A percentile compares a stretch with the other conserved stretches of the same genome.
These are phyloP conservation scores for Urophycis tenuis DNA, from an alignment of 2,797 vertebrate species.

Conservation along the genomic window DNA sequence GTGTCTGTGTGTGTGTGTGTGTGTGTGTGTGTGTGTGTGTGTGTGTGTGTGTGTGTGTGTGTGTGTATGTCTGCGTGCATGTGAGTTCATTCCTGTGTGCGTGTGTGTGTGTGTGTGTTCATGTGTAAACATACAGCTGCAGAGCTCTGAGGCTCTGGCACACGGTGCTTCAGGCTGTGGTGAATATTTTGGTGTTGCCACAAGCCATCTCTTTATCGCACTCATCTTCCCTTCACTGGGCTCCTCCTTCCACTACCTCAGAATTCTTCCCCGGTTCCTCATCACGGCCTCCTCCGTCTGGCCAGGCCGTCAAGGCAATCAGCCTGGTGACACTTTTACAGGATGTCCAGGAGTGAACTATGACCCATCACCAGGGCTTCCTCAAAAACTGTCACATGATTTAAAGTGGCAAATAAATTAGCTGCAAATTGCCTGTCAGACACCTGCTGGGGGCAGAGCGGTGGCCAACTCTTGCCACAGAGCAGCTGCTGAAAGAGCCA, in stretches of 20 bases:
- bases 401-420: constrained; percentile 61
- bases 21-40: not conserved
- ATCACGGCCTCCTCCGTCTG: too few relatives aligned
- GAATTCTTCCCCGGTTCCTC: too few relatives aligned
- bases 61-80: not conserved
- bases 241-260: constrained; percentile 25
- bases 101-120: too few relatives aligned
- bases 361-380: constrained; percentile 41
- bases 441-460: constrained; percentile 50
- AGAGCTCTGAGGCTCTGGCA: too few relatives aligned
- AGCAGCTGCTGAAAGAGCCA: constrained; percentile 42
- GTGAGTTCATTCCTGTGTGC: too few relatives aligned
- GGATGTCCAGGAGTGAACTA: constrained; percentile 54
- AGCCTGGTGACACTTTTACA: constrained; percentile 58
- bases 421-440: constrained; percentile 63
- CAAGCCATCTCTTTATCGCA: constrained; percentile 32
- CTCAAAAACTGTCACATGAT: constrained; percentile 48
- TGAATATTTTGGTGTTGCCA: constrained; percentile 39
- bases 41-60: not conserved
- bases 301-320: constrained; percentile 44
- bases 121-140: too few relatives aligned
- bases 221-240: constrained; percentile 32
- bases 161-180: constrained; percentile 30
- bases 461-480: constrained; percentile 31
- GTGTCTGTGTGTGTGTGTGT: constrained; percentile 1